A percentile compares a stretch with the other conserved stretches of the same genome.
Conservation (phyloP, 2,113 vertebrate genomes). For the Carlito syrichta region DNA sequence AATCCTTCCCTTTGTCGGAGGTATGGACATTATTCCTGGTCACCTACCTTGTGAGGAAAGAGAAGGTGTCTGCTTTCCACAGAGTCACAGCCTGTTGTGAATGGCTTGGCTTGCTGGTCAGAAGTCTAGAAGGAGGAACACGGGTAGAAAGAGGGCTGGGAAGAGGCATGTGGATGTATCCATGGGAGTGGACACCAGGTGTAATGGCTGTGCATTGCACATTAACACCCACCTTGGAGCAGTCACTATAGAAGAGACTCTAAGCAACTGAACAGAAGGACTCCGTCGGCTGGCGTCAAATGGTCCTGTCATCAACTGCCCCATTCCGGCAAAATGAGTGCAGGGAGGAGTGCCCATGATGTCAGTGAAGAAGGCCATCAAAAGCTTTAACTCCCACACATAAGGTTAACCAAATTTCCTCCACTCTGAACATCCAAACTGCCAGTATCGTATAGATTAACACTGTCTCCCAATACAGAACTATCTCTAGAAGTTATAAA, state of each 20-base stretch:
- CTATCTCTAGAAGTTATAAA: background rate
- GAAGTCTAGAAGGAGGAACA: background rate
- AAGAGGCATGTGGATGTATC: background rate
- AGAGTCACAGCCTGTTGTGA: background rate
- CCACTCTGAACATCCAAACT: background rate
- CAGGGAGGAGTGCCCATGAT: background rate
- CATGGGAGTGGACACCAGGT: accelerated
- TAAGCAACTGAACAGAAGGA: background rate
- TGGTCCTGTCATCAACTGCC: background rate
- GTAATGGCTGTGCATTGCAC: background rate
- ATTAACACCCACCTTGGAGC: background rate
- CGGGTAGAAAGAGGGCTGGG: background rate
- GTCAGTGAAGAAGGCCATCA: background rate
- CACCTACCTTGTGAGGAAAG: background rate
- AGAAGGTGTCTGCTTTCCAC: background rate
- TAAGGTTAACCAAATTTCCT: background rate
- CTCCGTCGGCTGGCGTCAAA: too few species aligned
- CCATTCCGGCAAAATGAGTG: background rate
- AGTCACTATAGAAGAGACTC: background rate
- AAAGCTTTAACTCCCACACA: background rate
- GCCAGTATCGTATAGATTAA: background rate
- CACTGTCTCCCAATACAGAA: too few species aligned
- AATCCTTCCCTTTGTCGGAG: background rate
- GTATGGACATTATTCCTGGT: too few species aligned
- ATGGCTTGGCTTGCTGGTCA: background rate